phyloP scores from a whole-genome alignment of 2,797 vertebrate genomes.

The Ceyx erithaca region DNA sequence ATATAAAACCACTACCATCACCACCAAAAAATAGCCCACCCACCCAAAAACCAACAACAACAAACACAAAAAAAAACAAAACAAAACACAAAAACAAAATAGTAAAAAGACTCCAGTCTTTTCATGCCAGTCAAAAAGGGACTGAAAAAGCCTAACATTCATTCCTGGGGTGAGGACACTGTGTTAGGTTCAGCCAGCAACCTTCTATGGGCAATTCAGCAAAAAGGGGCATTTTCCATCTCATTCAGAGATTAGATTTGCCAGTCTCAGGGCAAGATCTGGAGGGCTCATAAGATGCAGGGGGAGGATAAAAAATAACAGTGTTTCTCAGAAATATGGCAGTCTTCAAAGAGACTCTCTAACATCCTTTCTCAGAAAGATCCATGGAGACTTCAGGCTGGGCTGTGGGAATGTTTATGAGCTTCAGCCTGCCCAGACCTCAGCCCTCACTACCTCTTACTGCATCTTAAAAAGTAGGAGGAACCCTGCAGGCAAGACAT shows the following conservation, averaged over 20 bases:
- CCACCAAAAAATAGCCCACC: too few species aligned
- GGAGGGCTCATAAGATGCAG: not conserved
- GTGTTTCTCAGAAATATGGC: not conserved
- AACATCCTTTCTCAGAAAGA: not conserved
- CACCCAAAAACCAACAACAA: too few species aligned
- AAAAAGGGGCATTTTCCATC: not conserved
- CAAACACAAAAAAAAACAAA: too few species aligned
- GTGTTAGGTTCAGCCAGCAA: not conserved
- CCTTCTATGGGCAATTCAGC: not conserved
- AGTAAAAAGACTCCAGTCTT: not conserved
- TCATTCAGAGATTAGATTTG: not conserved
- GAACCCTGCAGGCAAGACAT: not conserved
- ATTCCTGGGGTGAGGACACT: not conserved
- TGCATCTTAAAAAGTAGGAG: not conserved
- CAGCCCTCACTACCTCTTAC: not conserved
- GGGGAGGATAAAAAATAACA: not conserved
- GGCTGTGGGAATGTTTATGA: not conserved
- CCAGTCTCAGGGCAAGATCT: not conserved
- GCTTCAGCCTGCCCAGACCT: not conserved
- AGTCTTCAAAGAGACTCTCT: not conserved
- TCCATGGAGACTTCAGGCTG: not conserved
- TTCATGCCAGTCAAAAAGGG: not conserved
- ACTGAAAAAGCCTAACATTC: not conserved
- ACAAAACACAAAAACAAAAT: too few species aligned
- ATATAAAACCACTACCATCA: too few species aligned